These are phyloP conservation scores for Cylloceria caligata DNA, from an alignment of 2,888 invertebrate genomes.

Conservation along the genomic window DNA sequence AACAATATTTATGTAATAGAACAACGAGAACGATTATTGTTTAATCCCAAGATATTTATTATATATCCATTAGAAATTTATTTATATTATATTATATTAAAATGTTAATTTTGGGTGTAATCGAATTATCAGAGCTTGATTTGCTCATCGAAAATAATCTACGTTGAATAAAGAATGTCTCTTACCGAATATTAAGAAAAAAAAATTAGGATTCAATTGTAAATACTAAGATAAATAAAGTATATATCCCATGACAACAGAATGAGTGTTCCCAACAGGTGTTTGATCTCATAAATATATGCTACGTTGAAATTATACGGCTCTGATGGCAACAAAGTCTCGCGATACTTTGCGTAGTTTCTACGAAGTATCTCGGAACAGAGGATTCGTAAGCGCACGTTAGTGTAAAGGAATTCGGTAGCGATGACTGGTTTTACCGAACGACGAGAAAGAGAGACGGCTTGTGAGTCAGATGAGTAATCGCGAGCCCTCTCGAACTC, in stretches of 20 bases:
- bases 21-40: no score
- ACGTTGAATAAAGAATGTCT: no score
- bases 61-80: no score
- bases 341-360: neutral
- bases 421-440: constrained; percentile 55
- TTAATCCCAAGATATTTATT: no score
- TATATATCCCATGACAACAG: neutral
- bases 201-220: neutral
- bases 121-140: no score
- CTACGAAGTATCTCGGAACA: constrained; percentile 25
- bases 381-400: constrained; percentile 36
- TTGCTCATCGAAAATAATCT: no score
- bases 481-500: constrained; percentile 32
- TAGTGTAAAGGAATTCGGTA: constrained; percentile 48
- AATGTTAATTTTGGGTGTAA: no score
- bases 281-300: neutral
- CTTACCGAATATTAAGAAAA: neutral
- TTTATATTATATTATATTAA: no score
- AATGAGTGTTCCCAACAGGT: constrained; percentile 18
- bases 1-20: no score
- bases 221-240: neutral
- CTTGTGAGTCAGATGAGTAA: constrained; percentile 53
- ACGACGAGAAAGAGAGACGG: constrained; percentile 16
- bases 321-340: neutral
- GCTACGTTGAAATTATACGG: neutral